These are phyloP conservation scores for Cyanoderma ruficeps DNA, from an alignment of 2,113 vertebrate genomes.

Conservation along the genomic window DNA sequence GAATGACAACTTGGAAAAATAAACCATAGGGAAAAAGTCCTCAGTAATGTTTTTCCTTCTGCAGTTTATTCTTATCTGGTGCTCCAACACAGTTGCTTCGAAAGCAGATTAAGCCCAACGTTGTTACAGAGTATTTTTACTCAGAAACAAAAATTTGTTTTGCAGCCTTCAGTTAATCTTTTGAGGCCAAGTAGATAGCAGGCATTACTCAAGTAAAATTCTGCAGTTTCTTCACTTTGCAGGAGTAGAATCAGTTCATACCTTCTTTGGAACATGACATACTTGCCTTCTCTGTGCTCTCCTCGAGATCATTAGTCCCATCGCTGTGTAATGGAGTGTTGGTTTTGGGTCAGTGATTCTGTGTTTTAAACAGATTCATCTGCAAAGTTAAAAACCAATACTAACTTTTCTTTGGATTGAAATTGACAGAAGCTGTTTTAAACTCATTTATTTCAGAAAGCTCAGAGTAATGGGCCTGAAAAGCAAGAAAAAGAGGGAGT, in stretches of 20 bases:
- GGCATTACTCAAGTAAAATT: background rate
- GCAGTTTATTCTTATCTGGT: background rate
- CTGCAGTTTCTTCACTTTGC: background rate
- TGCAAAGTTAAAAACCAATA: background rate
- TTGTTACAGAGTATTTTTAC: background rate
- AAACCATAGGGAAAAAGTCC: background rate
- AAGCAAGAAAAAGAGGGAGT: constrained; percentile 96
- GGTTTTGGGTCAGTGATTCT: background rate
- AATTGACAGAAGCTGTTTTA: background rate
- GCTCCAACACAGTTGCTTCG: background rate
- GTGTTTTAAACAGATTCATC: background rate
- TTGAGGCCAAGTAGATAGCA: background rate
- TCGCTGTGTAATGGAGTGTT: background rate
- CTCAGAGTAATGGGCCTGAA: constrained; percentile 94
- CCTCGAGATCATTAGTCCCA: background rate
- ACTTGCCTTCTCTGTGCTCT: background rate
- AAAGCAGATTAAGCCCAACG: background rate
- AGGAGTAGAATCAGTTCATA: background rate
- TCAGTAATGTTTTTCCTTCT: background rate
- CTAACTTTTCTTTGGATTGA: background rate
- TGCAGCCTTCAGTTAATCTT: background rate
- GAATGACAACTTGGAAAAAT: background rate
- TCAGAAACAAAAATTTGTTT: background rate
- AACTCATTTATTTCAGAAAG: constrained; percentile 80
- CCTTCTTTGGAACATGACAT: background rate